A percentile compares a stretch with the other conserved stretches of the same genome.
These are phyloP conservation scores for Mus pahari DNA, from an alignment of 2,113 vertebrate genomes.

Conservation along the genomic window DNA sequence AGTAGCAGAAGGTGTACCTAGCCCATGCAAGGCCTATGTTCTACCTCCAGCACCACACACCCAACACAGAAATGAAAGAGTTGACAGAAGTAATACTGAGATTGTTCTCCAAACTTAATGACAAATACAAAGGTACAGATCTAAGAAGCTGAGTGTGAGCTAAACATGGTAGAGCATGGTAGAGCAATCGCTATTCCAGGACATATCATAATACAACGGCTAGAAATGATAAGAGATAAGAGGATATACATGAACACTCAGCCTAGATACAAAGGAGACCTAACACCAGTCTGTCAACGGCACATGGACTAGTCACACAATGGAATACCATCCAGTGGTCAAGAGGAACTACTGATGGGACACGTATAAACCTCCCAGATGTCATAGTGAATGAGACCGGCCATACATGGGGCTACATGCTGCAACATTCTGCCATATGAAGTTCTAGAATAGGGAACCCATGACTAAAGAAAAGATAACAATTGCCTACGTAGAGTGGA, in stretches of 20 bases:
- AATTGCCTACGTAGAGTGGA: background rate
- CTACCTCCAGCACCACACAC: too few species aligned
- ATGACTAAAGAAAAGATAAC: background rate
- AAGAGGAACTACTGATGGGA: background rate
- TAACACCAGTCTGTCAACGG: background rate
- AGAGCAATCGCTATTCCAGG: background rate
- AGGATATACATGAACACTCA: background rate
- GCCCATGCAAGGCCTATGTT: background rate
- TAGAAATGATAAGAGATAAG: background rate
- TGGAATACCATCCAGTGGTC: background rate
- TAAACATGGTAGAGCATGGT: slow-evolving; percentile 5
- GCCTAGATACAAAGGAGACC: background rate
- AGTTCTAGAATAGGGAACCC: background rate
- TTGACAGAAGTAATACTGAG: background rate
- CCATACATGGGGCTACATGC: background rate
- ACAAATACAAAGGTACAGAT: background rate
- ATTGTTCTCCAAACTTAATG: background rate
- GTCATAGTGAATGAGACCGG: background rate
- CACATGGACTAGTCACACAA: background rate
- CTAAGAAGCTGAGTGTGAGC: background rate
- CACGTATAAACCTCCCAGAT: background rate
- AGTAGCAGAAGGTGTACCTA: background rate
- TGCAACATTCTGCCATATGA: background rate
- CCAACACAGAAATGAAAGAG: background rate
- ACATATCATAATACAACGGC: background rate